These are phyloP conservation scores for Platyura marginata DNA, from an alignment of 1,140 invertebrate species.

Conservation along the genomic window DNA sequence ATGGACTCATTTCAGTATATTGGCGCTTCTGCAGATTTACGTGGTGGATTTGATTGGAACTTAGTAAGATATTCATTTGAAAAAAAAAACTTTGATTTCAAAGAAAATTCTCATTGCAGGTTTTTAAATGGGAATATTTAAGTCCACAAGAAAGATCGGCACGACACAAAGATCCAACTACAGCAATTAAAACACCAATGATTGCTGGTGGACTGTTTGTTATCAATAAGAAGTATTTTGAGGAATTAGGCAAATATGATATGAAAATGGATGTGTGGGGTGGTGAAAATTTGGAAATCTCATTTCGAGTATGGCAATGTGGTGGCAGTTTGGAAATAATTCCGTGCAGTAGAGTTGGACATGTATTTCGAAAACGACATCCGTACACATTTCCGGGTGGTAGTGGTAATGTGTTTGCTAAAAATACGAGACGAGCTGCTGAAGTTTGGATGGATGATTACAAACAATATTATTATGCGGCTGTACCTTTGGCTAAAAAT, in stretches of 20 bases:
- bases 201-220: constrained; percentile 91
- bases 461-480: constrained; percentile 78
- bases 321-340: constrained; percentile 88
- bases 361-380: constrained; percentile 83
- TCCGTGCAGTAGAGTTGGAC: constrained; percentile 77
- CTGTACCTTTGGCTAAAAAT: constrained; percentile 69
- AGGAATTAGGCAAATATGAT: constrained; percentile 89
- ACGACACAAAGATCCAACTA: constrained; percentile 61
- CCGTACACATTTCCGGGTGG: constrained; percentile 91
- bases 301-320: constrained; percentile 83
- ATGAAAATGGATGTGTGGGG: constrained; percentile 94
- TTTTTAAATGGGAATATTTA: constrained; percentile 86
- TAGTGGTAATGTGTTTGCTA: constrained; percentile 74
- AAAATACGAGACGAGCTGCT: constrained; percentile 73
- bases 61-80: constrained; percentile 34
- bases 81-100: background rate
- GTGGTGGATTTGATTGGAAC: constrained; percentile 96
- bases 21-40: constrained; percentile 72
- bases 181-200: constrained; percentile 74
- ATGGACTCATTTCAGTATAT: constrained; percentile 98
- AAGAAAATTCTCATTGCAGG: background rate
- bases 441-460: constrained; percentile 96
- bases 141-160: constrained; percentile 61
- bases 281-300: constrained; percentile 37
- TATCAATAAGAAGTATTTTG: constrained; percentile 82